Percentiles rank a stretch among this genome's conserved stretches.
These are phyloP conservation scores for Aphis craccivora DNA, from an alignment of 1,140 invertebrate species.

Conservation along the genomic window DNA sequence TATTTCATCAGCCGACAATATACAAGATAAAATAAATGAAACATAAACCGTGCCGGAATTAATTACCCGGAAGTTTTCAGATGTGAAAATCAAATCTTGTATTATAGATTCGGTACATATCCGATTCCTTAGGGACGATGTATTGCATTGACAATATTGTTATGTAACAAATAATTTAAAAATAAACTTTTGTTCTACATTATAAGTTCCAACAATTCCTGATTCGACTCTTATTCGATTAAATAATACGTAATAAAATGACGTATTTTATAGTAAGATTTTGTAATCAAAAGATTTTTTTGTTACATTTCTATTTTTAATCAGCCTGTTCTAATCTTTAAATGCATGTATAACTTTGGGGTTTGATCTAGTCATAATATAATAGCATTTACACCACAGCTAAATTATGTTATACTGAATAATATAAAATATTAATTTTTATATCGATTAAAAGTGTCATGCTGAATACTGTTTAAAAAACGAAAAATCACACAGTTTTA, in stretches of 20 bases:
- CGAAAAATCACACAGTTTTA: too few relatives aligned
- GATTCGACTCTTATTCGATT: not conserved
- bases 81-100: not conserved
- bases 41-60: not conserved
- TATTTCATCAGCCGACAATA: not conserved
- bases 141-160: not conserved
- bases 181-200: not conserved
- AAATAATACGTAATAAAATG: not conserved
- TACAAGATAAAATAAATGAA: not conserved
- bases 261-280: not conserved
- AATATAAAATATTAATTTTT: too few relatives aligned
- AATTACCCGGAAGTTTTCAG: not conserved
- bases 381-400: not conserved
- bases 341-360: not conserved
- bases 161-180: not conserved
- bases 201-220: not conserved
- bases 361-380: not conserved
- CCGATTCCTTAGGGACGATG: not conserved
- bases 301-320: not conserved
- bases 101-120: not conserved
- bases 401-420: not conserved
- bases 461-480: too few relatives aligned
- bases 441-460: not conserved
- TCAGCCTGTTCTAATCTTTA: not conserved
- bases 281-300: not conserved